Percentiles rank a stretch among this genome's conserved stretches.
Conservation (phyloP, 2,888 invertebrate species). For the Eurois occulta region DNA sequence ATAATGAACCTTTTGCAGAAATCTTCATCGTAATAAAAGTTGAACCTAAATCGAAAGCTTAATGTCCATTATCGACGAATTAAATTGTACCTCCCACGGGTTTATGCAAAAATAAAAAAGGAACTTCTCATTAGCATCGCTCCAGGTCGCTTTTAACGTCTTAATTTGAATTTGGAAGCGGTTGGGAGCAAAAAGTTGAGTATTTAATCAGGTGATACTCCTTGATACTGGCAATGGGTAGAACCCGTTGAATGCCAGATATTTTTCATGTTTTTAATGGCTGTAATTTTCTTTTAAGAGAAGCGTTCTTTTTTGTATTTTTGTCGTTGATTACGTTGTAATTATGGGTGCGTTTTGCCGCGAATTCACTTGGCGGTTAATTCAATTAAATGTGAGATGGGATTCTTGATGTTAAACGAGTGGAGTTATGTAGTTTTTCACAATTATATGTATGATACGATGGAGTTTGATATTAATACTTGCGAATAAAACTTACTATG, state of each 20-base stretch:
- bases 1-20: slow-evolving; percentile 33
- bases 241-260: slow-evolving; percentile 57
- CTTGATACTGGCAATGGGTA: slow-evolving; percentile 51
- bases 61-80: slow-evolving; percentile 70
- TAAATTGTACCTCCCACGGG: slow-evolving; percentile 75
- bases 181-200: slow-evolving; percentile 66
- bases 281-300: slow-evolving; percentile 59
- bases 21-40: slow-evolving; percentile 4
- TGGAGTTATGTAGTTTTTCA: slow-evolving; percentile 14
- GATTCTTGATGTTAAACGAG: slow-evolving; percentile 4
- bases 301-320: slow-evolving; percentile 35
- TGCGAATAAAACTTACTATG: background rate
- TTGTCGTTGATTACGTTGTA: slow-evolving; percentile 50
- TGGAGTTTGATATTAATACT: background rate
- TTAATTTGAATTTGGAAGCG: slow-evolving; percentile 83
- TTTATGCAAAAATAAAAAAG: slow-evolving; percentile 81
- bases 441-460: slow-evolving; percentile 13
- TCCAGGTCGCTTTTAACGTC: slow-evolving; percentile 82
- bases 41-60: slow-evolving; percentile 52
- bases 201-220: slow-evolving; percentile 64
- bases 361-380: slow-evolving; percentile 39
- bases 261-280: slow-evolving; percentile 58
- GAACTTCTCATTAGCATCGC: slow-evolving; percentile 82
- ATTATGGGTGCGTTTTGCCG: slow-evolving; percentile 52
- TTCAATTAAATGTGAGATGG: slow-evolving; percentile 47